A percentile compares a stretch with the other conserved stretches of the same genome.
Evolutionary conservation across 92 coral and sea anemone species (phyloP).

Genomic region (Anthopleura xanthogrammica): DNA sequence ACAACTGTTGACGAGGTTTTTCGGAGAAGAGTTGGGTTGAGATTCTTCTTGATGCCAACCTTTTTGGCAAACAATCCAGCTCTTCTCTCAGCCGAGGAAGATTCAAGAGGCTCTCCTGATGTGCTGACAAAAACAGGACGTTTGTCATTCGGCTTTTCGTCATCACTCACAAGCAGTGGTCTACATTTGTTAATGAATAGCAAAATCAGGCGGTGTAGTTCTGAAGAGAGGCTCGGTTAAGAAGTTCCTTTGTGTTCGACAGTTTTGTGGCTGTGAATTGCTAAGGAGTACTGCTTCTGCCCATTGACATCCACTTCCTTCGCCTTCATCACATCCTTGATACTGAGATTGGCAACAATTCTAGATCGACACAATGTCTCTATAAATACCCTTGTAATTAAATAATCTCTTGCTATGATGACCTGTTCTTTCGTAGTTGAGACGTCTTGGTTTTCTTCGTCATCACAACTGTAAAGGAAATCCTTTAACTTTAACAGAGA

Average conservation of each 20-base stretch:
- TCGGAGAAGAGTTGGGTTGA: slow-evolving; percentile 12
- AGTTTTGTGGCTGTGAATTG: background rate
- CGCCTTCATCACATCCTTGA: background rate
- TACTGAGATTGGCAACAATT: background rate
- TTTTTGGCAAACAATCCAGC: slow-evolving; percentile 1
- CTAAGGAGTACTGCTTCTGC: background rate
- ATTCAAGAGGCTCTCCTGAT: background rate
- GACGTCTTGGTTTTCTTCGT: background rate
- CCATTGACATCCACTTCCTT: background rate
- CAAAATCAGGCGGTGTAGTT: background rate
- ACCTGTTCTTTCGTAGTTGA: background rate
- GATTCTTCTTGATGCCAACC: background rate
- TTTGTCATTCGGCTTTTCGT: background rate
- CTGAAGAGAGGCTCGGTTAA: background rate
- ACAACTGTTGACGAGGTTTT: slow-evolving; percentile 18
- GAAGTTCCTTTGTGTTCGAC: background rate
- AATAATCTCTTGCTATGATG: background rate
- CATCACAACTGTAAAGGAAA: no score
- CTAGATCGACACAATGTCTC: slow-evolving; percentile 2
- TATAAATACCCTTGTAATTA: background rate
- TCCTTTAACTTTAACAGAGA: no score
- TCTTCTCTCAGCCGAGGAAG: background rate
- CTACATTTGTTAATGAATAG: background rate
- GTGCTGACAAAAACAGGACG: slow-evolving; percentile 8
- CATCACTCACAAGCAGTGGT: background rate